phyloP scores from a whole-genome alignment of 2,797 vertebrate genomes.

The Semotilus atromaculatus region DNA sequence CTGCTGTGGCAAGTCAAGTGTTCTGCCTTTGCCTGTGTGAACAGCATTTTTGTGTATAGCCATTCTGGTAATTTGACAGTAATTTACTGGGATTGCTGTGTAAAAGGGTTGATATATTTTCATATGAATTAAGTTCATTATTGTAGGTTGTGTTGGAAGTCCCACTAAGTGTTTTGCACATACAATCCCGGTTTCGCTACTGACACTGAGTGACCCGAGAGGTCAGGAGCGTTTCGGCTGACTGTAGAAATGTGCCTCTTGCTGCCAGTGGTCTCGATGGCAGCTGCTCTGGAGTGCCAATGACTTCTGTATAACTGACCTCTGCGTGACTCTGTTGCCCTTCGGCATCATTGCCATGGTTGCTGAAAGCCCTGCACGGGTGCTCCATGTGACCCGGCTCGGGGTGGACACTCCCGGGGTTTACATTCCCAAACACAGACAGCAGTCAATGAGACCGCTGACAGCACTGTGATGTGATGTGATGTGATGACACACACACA shows the following conservation, averaged over 20 bases:
- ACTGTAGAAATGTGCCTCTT: constrained; percentile 17
- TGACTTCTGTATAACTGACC: constrained; percentile 33
- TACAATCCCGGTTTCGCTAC: background rate
- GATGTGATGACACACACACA: background rate
- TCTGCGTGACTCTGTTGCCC: background rate
- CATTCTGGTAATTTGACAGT: no score
- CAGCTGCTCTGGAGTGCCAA: constrained; percentile 19
- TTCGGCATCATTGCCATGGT: background rate
- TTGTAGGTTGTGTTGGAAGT: background rate
- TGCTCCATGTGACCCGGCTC: background rate
- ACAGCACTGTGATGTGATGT: constrained; percentile 16
- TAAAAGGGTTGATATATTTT: background rate
- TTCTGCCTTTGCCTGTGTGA: no score
- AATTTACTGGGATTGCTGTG: background rate
- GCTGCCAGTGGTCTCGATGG: constrained; percentile 10
- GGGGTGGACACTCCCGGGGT: background rate
- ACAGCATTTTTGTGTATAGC: no score
- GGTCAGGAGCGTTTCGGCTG: constrained; percentile 6
- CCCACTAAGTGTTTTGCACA: background rate
- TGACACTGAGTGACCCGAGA: background rate
- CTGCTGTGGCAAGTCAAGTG: no score
- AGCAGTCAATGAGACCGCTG: constrained; percentile 16
- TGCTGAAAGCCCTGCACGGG: constrained; percentile 23
- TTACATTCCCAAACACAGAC: constrained; percentile 19
- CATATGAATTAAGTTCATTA: background rate